A percentile compares a stretch with the other conserved stretches of the same genome.
Conservation (phyloP, 2,113 vertebrate species). For the Chaetorhynchus papuensis region DNA sequence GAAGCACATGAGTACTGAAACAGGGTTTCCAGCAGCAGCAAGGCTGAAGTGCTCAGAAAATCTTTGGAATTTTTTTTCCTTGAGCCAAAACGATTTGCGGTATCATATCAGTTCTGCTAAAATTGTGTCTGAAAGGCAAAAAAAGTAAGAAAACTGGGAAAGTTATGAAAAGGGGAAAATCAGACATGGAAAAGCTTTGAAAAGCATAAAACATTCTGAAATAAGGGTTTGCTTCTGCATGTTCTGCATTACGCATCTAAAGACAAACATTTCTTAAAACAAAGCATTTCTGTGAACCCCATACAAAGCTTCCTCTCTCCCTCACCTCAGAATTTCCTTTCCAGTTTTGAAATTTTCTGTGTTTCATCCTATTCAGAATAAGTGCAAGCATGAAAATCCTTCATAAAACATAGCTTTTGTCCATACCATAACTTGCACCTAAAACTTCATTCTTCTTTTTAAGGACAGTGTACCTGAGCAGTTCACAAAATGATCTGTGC, state of each 20-base stretch:
- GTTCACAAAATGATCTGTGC: neutral
- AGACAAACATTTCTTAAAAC: neutral
- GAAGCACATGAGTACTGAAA: neutral
- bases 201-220: neutral
- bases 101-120: neutral
- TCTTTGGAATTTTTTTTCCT: neutral
- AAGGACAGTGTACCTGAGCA: rapidly evolving
- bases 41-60: neutral
- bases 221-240: neutral
- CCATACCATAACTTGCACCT: neutral
- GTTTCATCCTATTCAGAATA: neutral
- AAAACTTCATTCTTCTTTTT: neutral
- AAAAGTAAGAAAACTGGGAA: neutral
- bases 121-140: neutral
- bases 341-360: neutral
- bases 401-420: neutral
- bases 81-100: neutral
- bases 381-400: neutral
- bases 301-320: neutral
- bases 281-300: neutral
- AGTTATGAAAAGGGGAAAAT: neutral
- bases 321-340: neutral
- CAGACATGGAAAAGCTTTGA: neutral
- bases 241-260: neutral
- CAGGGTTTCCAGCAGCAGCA: neutral